Evolutionary conservation across 2,888 invertebrate genomes (phyloP), one percentile per base, ranked within the genome.

Genomic region (Syritta pipiens): DNA sequence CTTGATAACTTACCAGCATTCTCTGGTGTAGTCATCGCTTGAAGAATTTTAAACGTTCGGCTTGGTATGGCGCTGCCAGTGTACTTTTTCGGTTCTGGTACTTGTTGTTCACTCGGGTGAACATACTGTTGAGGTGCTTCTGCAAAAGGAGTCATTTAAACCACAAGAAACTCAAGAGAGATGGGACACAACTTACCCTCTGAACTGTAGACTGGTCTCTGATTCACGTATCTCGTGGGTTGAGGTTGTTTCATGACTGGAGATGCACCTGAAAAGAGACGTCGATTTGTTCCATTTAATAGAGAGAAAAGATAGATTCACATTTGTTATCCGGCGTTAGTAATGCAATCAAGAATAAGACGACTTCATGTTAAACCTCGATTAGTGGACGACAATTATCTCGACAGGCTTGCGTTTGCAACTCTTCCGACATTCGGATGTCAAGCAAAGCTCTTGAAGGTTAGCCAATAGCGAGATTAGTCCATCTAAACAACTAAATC

Each of bases 11-110:
- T 89, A 93, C 92, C 92, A 87, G 91, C 90, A 85, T 90, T 90
- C 85, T 93, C 92, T 65, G 92, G 92, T 77, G 92, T 92, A 81
- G 94, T 94, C 94, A 94, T 94, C 53, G 93, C 93, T 89, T 95
- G 95, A 63, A 95, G 89, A 85, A 94, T 93, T 88, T 92, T 93
- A 89, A 95, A 95, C 35, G 94, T 94, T 86, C 94, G 91, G 82
- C 94, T 94, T 59, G 95, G 95, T 87, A 95, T 95, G 82, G 93
- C 92, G 85, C 93, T 92, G 62, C 95, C 95, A 84, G 91, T 93
- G 85, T 94, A 94, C 85, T 92, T 93, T 86, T 92, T 92, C 46
- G 93, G 93, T 85, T 93, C 93, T 76, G 90, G 91, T 59, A 90
- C 92, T 84, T 92, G 92, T 85, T 92, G 92, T 86, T 93, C 92